Percentiles rank a stretch among this genome's conserved stretches.
These are phyloP conservation scores for Mesochorus sp. DNA, from an alignment of 2,888 invertebrate species.

Conservation along the genomic window DNA sequence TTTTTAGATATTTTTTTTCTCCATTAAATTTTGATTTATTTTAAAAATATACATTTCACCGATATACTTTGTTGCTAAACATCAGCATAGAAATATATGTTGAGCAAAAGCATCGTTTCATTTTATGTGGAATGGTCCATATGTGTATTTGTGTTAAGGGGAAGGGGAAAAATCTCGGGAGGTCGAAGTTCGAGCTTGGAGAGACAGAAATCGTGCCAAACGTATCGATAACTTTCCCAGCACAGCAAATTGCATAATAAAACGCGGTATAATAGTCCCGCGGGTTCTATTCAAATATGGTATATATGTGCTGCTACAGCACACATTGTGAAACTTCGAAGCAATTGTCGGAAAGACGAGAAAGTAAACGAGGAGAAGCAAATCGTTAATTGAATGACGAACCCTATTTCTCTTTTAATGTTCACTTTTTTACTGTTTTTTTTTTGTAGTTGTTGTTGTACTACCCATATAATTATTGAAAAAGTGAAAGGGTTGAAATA, in stretches of 20 bases:
- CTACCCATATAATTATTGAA: conserved; percentile 27
- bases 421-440: conserved; percentile 38
- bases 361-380: conserved; percentile 56
- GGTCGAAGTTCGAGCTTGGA: conserved; percentile 49
- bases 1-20: too few relatives aligned
- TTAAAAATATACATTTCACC: background rate
- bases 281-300: conserved; percentile 45
- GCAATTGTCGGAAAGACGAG: conserved; percentile 53
- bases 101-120: background rate
- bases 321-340: conserved; percentile 51
- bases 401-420: background rate
- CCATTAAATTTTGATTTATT: too few relatives aligned
- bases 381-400: conserved; percentile 50
- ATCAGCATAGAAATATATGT: background rate
- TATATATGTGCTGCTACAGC: conserved; percentile 30
- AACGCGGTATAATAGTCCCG: conserved; percentile 39
- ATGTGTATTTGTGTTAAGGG: background rate
- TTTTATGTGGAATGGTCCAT: conserved; percentile 4
- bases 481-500: conserved; percentile 33
- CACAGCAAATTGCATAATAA: conserved; percentile 54
- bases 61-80: background rate
- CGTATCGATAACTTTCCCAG: conserved; percentile 60
- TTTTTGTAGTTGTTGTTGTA: conserved; percentile 26
- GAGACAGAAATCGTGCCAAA: conserved; percentile 49
- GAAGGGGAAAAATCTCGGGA: conserved; percentile 5